These are phyloP conservation scores for Lateolabrax maculatus DNA, from an alignment of 2,797 vertebrate genomes.

Conservation along the genomic window DNA sequence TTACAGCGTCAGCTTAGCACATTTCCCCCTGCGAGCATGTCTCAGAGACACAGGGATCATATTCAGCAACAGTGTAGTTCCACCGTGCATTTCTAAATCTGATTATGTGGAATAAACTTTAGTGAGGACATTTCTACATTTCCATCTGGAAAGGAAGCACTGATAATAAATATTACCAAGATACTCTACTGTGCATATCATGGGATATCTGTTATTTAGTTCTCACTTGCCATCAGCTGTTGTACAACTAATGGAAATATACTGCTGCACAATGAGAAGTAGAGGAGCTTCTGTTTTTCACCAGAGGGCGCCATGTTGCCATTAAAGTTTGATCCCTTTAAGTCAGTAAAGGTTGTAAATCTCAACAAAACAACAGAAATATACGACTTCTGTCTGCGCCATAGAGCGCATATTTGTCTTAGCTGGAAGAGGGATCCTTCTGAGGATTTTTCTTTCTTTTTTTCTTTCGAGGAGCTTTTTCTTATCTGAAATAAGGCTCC, in stretches of 20 bases:
- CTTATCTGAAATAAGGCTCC: too few relatives aligned
- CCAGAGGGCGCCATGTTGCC: conserved; percentile 53
- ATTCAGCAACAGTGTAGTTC: conserved; percentile 1
- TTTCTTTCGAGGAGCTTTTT: too few relatives aligned
- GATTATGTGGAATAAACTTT: neutral
- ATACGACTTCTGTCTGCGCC: neutral
- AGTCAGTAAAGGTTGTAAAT: neutral
- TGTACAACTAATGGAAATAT: neutral
- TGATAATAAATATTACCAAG: neutral
- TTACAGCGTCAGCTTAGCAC: conserved; percentile 18
- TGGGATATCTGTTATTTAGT: neutral
- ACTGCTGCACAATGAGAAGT: neutral
- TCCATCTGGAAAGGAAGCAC: conserved; percentile 16
- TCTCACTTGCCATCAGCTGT: neutral
- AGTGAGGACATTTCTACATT: neutral
- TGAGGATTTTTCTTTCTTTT: too few relatives aligned
- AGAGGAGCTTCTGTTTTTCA: conserved; percentile 3
- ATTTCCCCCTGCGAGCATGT: conserved; percentile 14
- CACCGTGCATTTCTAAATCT: conserved; percentile 9
- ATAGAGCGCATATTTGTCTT: neutral
- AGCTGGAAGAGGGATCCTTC: neutral
- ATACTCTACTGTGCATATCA: neutral
- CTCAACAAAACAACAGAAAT: neutral
- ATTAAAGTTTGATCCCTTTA: neutral
- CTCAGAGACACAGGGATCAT: conserved; percentile 1